Percentiles rank a stretch among this genome's conserved stretches.
Conservation (phyloP, 2,888 invertebrate species). For the Caenorhabditis sinica region DNA sequence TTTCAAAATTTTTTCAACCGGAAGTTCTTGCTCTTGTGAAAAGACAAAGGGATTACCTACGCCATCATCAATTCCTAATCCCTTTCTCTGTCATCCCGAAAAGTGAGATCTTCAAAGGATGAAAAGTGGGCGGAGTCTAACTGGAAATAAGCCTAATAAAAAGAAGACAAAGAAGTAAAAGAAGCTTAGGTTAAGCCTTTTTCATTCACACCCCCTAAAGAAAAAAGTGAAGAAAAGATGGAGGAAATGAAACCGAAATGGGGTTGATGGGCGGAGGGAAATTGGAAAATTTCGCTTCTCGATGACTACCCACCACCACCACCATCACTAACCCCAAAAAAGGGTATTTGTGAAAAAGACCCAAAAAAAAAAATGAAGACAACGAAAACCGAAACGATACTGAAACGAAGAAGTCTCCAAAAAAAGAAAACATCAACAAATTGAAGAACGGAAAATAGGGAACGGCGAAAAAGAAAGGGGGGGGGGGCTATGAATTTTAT, state of each 20-base stretch:
- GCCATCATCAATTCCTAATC: not conserved
- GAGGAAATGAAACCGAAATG: not conserved
- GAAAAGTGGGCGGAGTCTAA: constrained; percentile 19
- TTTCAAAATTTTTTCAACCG: not conserved
- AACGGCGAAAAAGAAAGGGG: not conserved
- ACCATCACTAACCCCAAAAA: not conserved
- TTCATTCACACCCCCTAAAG: constrained; percentile 11
- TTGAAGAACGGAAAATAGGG: not conserved
- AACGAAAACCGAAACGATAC: not conserved
- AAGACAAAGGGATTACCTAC: not conserved
- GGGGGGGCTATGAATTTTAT: constrained; percentile 9
- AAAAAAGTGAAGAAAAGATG: not conserved
- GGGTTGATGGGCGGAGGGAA: not conserved
- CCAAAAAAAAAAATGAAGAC: not conserved
- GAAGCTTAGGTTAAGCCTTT: constrained; percentile 8
- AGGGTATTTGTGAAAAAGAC: not conserved
- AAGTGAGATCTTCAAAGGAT: constrained; percentile 7
- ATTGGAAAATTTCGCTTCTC: constrained; percentile 1
- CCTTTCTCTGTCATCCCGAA: not conserved
- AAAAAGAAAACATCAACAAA: constrained; percentile 20
- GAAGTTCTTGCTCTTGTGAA: not conserved
- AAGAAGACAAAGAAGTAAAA: not conserved
- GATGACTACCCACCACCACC: not conserved
- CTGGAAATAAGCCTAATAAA: constrained; percentile 2
- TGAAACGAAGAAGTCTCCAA: not conserved